phyloP scores from a whole-genome alignment of 2,113 vertebrate species.

The Triplophysa dalaica region DNA sequence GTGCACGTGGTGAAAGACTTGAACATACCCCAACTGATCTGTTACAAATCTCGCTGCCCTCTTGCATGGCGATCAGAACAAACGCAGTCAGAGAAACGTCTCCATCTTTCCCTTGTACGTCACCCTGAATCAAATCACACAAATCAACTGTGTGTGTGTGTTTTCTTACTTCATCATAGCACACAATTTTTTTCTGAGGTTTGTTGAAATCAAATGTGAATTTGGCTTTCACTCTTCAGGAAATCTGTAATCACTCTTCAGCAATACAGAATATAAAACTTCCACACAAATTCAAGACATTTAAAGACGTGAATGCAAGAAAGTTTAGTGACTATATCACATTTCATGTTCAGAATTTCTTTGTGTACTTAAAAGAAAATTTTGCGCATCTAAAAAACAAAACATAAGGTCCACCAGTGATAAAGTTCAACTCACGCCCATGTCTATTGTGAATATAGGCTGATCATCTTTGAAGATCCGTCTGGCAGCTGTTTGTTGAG shows the following conservation, averaged over 20 bases:
- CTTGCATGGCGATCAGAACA: constrained; percentile 78
- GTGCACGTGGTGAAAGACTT: neutral
- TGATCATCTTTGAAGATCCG: constrained; percentile 77
- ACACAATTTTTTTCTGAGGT: neutral
- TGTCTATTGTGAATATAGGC: constrained; percentile 64
- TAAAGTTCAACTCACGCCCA: constrained; percentile 73
- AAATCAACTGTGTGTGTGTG: too few species aligned
- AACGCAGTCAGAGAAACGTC: constrained; percentile 85
- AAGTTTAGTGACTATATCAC: too few species aligned
- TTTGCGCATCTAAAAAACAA: neutral
- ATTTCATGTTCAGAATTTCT: too few species aligned
- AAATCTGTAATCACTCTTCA: too few species aligned
- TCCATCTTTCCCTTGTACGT: constrained; percentile 60
- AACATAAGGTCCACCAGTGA: too few species aligned
- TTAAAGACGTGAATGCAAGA: too few species aligned
- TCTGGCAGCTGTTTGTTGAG: constrained; percentile 76
- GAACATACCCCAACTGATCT: constrained; percentile 73
- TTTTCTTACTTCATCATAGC: neutral
- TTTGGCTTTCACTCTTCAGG: too few species aligned
- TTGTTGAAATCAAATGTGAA: too few species aligned
- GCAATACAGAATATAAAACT: too few species aligned
- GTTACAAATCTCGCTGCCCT: constrained; percentile 71
- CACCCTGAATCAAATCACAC: constrained; percentile 70
- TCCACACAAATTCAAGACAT: too few species aligned
- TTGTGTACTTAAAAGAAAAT: too few species aligned